Conservation (phyloP, 1,140 invertebrate species). For the Sarcophaga peregrina region DNA sequence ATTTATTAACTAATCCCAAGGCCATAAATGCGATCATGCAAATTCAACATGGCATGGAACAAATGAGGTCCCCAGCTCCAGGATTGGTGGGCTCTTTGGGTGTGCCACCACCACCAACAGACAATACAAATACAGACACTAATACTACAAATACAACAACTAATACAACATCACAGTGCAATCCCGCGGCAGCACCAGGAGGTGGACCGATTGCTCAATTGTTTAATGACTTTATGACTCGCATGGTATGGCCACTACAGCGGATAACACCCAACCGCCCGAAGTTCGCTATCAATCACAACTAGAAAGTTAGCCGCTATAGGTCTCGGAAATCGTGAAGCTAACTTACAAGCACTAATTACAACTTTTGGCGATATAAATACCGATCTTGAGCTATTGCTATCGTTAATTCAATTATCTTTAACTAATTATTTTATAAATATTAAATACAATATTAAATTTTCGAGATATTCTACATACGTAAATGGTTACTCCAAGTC, state of each 20-base stretch:
- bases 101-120: constrained; percentile 68
- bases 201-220: constrained; percentile 70
- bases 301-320: constrained; percentile 93
- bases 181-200: constrained; percentile 63
- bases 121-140: constrained; percentile 60
- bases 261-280: constrained; percentile 77
- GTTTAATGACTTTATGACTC: constrained; percentile 86
- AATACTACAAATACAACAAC: constrained; percentile 61
- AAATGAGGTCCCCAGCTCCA: constrained; percentile 88
- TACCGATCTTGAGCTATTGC: constrained; percentile 93
- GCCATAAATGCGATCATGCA: constrained; percentile 94
- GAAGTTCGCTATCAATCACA: constrained; percentile 96
- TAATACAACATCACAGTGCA: constrained; percentile 46
- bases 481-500: too few species aligned
- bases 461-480: too few species aligned
- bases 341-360: constrained; percentile 96
- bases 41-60: constrained; percentile 95
- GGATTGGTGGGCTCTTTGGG: constrained; percentile 76
- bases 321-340: constrained; percentile 98
- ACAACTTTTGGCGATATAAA: constrained; percentile 98
- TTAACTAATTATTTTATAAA: constrained; percentile 51
- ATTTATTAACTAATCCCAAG: constrained; percentile 90
- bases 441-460: constrained; percentile 21
- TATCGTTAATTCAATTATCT: constrained; percentile 83
- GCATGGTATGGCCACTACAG: constrained; percentile 79